Evolutionary conservation across 2,797 vertebrate species (phyloP).

Genomic region (Sebastiscus albofasciatus): DNA sequence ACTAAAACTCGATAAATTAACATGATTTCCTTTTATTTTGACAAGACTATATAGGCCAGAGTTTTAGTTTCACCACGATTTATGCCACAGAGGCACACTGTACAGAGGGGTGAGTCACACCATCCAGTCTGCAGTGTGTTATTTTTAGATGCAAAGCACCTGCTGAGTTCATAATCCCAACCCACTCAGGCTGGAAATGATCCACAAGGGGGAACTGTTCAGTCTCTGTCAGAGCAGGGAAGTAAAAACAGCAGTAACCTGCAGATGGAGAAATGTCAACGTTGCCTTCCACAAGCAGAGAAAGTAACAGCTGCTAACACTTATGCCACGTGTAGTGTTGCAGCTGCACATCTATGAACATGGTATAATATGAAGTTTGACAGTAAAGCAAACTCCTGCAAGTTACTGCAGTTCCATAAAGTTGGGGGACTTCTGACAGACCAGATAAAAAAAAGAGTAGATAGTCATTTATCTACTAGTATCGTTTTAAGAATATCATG

Average conservation of each 20-base stretch:
- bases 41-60: too few species aligned
- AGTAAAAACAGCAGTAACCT: not conserved
- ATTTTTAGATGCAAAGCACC: conserved; percentile 1
- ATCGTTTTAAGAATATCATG: too few species aligned
- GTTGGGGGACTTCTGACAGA: not conserved
- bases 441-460: not conserved
- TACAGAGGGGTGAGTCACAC: not conserved
- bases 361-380: not conserved
- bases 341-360: not conserved
- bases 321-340: not conserved
- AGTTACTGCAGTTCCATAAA: not conserved
- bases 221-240: not conserved
- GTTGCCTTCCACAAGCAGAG: not conserved
- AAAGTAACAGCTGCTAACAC: not conserved
- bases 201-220: not conserved
- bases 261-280: not conserved
- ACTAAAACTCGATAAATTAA: too few species aligned
- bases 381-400: not conserved
- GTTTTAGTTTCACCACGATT: not conserved
- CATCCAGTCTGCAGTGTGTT: not conserved
- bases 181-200: not conserved
- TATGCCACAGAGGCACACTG: not conserved
- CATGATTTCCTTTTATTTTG: too few species aligned
- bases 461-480: not conserved
- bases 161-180: not conserved